Percentiles rank a stretch among this genome's conserved stretches.
Evolutionary conservation across 2,797 vertebrate genomes (phyloP).

Genomic region (Esox masquinongy): DNA sequence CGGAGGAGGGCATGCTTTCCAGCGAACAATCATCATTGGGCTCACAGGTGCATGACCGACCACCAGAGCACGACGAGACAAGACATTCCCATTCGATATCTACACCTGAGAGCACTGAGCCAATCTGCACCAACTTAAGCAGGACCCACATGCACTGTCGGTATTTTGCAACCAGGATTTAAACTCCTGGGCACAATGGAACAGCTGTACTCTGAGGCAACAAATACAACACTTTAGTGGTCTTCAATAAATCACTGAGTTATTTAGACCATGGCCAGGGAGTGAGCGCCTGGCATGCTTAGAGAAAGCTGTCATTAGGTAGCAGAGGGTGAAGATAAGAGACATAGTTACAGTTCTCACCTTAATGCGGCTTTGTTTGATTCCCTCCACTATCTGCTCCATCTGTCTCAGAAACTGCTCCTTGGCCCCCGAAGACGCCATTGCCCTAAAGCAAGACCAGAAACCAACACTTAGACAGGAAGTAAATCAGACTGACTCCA

Average conservation of each 20-base stretch:
- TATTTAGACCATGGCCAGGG: background rate
- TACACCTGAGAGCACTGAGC: too few relatives aligned
- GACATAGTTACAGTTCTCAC: slow-evolving; percentile 57
- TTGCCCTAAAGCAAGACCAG: slow-evolving; percentile 78
- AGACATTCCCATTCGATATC: too few relatives aligned
- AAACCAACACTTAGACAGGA: slow-evolving; percentile 5
- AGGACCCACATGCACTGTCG: too few relatives aligned
- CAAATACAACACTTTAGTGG: background rate
- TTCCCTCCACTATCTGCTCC: slow-evolving; percentile 98
- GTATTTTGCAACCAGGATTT: too few relatives aligned
- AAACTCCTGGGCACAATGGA: too few relatives aligned
- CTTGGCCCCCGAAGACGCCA: slow-evolving; percentile 89
- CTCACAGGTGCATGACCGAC: too few relatives aligned
- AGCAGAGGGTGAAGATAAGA: background rate
- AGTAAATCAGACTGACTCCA: background rate
- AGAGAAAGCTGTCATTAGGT: background rate
- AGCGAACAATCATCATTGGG: too few relatives aligned
- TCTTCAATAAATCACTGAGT: background rate
- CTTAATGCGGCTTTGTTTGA: slow-evolving; percentile 96
- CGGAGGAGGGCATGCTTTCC: too few relatives aligned
- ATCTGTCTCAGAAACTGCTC: slow-evolving; percentile 97
- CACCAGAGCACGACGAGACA: too few relatives aligned
- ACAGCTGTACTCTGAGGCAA: too few relatives aligned
- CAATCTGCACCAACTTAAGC: too few relatives aligned
- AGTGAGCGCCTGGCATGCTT: background rate